These are phyloP conservation scores for Tryphoninae sp. DNA, from an alignment of 2,888 invertebrate species.

Conservation along the genomic window DNA sequence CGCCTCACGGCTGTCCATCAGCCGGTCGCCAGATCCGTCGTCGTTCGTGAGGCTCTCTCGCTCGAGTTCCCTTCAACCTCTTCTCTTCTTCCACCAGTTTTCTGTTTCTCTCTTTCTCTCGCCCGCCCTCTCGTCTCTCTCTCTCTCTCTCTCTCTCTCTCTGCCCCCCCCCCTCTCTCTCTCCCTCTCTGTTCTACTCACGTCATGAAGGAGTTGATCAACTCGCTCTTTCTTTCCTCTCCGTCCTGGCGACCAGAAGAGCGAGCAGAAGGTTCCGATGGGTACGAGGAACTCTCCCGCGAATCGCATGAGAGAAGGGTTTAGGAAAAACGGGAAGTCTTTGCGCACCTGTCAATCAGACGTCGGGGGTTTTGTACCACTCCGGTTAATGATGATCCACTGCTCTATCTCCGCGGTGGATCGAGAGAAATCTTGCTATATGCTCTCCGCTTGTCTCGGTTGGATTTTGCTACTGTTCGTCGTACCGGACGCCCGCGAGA, in stretches of 20 bases:
- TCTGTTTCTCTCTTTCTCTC: constrained; percentile 38
- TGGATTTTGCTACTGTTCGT: constrained; percentile 43
- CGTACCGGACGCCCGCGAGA: constrained; percentile 51
- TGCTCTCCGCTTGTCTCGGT: constrained; percentile 43
- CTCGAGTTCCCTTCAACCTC: constrained; percentile 62
- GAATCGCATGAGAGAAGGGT: constrained; percentile 66
- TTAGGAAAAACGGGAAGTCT: constrained; percentile 79
- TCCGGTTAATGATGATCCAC: constrained; percentile 80
- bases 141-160: constrained; percentile 51
- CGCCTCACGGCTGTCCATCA: constrained; percentile 77
- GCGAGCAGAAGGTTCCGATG: constrained; percentile 67
- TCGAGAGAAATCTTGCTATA: constrained; percentile 61
- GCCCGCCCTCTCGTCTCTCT: constrained; percentile 27
- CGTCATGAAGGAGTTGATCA: constrained; percentile 46
- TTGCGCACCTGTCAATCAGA: constrained; percentile 79
- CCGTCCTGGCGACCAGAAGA: constrained; percentile 52
- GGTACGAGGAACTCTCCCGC: constrained; percentile 75
- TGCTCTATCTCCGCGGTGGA: constrained; percentile 75
- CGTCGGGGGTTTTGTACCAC: constrained; percentile 77
- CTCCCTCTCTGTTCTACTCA: constrained; percentile 38
- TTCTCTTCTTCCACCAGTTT: constrained; percentile 49
- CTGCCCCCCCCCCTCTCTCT: constrained; percentile 33
- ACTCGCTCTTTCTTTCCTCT: constrained; percentile 52
- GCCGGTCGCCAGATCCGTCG: constrained; percentile 61
- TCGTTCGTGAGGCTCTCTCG: constrained; percentile 61